Percentiles rank a stretch among this genome's conserved stretches.
Conservation (phyloP, 92 coral and sea anemone genomes). For the Zoanthus sociatus region DNA sequence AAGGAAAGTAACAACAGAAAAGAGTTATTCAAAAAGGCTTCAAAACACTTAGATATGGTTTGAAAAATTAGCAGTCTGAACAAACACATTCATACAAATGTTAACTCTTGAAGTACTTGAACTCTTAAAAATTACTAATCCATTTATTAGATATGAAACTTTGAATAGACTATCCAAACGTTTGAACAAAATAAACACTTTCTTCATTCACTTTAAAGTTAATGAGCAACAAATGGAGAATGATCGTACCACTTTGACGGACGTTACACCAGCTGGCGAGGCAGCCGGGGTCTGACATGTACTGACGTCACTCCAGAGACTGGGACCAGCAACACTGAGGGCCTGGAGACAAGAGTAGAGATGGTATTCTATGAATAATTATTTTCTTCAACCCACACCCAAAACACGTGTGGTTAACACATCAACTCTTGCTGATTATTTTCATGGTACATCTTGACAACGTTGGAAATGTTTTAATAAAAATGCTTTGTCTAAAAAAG, state of each 20-base stretch:
- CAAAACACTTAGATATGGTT: too few relatives aligned
- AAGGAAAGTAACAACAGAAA: too few relatives aligned
- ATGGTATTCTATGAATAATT: background rate
- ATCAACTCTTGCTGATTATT: too few relatives aligned
- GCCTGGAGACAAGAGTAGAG: constrained; percentile 71
- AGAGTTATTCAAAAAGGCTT: too few relatives aligned
- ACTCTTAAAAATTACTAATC: background rate
- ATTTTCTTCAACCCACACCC: background rate
- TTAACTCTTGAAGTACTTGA: background rate
- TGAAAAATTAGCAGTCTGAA: too few relatives aligned
- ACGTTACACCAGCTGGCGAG: constrained; percentile 90
- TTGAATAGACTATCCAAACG: background rate
- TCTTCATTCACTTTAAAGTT: background rate
- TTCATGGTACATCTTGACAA: too few relatives aligned
- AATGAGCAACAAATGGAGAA: too few relatives aligned
- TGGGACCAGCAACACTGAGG: constrained; percentile 86
- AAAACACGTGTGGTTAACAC: too few relatives aligned
- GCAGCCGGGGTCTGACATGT: constrained; percentile 98
- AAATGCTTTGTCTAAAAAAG: too few relatives aligned
- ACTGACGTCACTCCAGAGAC: constrained; percentile 90
- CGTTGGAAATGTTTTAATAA: too few relatives aligned
- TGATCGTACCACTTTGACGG: constrained; percentile 85
- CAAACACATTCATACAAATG: background rate
- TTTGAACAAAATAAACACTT: background rate
- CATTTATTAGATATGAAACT: background rate